Evolutionary conservation across 92 coral and sea anemone species (phyloP).

Genomic region (Epizoanthus ramosus): DNA sequence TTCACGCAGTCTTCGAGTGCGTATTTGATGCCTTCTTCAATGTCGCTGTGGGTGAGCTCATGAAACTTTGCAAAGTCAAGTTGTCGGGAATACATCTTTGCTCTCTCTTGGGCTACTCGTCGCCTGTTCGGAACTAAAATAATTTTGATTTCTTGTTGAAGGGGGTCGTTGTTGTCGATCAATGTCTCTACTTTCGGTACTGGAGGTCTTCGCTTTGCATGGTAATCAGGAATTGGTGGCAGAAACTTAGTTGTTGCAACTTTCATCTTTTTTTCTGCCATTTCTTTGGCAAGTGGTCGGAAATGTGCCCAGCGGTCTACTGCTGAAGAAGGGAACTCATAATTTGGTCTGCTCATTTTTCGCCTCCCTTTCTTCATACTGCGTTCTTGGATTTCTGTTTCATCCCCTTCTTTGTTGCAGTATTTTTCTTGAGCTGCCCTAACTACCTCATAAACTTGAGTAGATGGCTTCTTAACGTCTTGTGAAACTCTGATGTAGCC

Average conservation of each 20-base stretch:
- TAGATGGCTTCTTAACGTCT: neutral
- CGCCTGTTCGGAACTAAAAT: constrained; percentile 62
- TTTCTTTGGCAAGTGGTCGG: constrained; percentile 11
- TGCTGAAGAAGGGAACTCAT: constrained; percentile 3
- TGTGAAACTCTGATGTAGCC: neutral
- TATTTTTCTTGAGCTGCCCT: neutral
- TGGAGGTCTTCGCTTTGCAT: constrained; percentile 69
- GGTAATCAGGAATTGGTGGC: constrained; percentile 73
- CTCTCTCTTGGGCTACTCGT: constrained; percentile 64
- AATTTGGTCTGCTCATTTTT: neutral
- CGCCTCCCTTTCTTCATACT: neutral
- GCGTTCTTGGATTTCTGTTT: too few species aligned
- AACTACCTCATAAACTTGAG: neutral
- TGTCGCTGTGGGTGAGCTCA: constrained; percentile 56
- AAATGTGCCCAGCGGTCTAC: constrained; percentile 24
- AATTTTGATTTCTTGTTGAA: constrained; percentile 34
- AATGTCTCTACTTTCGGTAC: constrained; percentile 22
- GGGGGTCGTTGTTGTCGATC: constrained; percentile 40
- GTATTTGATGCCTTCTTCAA: constrained; percentile 38
- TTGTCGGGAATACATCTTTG: constrained; percentile 59
- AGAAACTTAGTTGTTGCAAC: constrained; percentile 57
- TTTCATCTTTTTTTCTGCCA: constrained; percentile 8
- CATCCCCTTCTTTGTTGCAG: neutral
- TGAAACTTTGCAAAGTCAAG: constrained; percentile 65
- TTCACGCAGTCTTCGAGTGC: constrained; percentile 44